Evolutionary conservation across 2,113 vertebrate genomes (phyloP).

Genomic region (Mirza zaza): DNA sequence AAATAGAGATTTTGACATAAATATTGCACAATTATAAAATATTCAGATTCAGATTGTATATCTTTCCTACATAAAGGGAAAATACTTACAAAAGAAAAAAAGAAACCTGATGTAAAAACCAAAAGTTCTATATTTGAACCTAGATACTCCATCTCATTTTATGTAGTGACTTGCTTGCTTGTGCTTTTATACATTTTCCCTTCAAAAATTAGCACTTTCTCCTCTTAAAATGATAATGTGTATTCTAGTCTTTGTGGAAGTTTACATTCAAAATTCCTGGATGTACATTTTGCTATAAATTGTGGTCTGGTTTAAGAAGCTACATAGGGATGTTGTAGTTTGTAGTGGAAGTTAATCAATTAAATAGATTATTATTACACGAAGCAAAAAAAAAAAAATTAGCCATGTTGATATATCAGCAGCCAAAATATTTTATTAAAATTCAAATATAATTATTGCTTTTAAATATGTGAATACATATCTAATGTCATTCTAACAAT

Average conservation of each 20-base stretch:
- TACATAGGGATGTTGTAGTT: neutral
- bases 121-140: conserved; percentile 57
- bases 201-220: conserved; percentile 49
- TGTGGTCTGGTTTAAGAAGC: neutral
- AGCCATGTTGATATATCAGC: neutral
- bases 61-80: neutral
- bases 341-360: neutral
- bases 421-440: neutral
- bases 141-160: conserved; percentile 45
- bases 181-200: conserved; percentile 31
- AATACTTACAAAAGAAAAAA: conserved; percentile 58
- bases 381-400: neutral
- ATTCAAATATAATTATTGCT: neutral
- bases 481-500: neutral
- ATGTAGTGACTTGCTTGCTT: neutral
- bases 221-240: neutral
- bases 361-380: neutral
- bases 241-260: neutral
- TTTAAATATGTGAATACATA: neutral
- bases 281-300: neutral
- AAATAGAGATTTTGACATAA: conserved; percentile 64
- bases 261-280: neutral
- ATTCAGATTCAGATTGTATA: conserved; percentile 19
- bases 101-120: conserved; percentile 6
- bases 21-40: conserved; percentile 61